Base-by-base conservation (phyloP, 2,113 vertebrate genomes). In the Lepus timidus region DNA sequence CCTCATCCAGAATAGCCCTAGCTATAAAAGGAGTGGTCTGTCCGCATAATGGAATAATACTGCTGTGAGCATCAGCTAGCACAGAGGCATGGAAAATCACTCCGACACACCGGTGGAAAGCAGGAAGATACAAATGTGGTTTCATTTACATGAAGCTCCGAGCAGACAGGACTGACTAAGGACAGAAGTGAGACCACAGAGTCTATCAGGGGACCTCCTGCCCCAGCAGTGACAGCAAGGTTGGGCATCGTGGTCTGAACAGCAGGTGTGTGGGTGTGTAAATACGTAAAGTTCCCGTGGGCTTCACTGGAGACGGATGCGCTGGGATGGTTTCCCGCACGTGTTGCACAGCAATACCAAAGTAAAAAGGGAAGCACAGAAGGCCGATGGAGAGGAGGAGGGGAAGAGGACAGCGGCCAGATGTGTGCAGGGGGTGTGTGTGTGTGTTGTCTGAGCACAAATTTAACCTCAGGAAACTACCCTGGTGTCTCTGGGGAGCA, bases 61-160 rank as follows among this genome's bases (percentile, higher is more conserved):
- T 82, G 81, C 29, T 75, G 64, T 62, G 78, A 84, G 79, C 55
- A 55, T 36, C 22, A 58, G n/a, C 55, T 61, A 20, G 27, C 51
- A 64, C n/a, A 65, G 33, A 23, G 61, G 71, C 22, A 64, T 31
- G 27, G 96, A 95, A 88, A 95, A 83, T 64, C 70, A 91, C 58
- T 91, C n/a, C 85, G 39, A 75, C 55, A 36, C 36, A 2, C 31
- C 64, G 68, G 92, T 29, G 29, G 39, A 62, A 86, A 31, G 49
- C 78, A 62, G 51, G 68, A 33, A 70, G 52, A 90, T 67, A 17
- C 6, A 88, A 44, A 75, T 61, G 68, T 11, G 27, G 25, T 87
- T 85, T 93, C 6, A 86, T 25, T 91, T 80, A 49, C 64, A 67
- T 62, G 31, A 85, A 84, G 22, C 29, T 22, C 88, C 49, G 64